Conservation (phyloP, 1,140 invertebrate genomes). For the Caenorhabditis brenneri region DNA sequence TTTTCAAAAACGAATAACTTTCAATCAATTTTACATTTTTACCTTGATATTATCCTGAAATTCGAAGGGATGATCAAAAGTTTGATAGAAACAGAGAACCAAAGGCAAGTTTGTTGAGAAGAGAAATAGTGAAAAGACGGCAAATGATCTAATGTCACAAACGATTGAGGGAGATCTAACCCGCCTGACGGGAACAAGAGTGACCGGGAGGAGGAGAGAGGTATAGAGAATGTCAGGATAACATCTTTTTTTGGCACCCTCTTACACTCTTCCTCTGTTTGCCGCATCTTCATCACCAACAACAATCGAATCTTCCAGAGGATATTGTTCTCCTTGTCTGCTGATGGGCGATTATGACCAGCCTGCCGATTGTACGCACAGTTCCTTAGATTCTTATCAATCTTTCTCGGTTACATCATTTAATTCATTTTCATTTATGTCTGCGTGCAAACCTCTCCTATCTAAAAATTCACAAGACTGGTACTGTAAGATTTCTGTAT, state of each 20-base stretch:
- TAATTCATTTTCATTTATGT: not conserved
- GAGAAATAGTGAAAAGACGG: not conserved
- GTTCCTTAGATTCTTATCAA: not conserved
- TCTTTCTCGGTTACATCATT: slow-evolving; percentile 16
- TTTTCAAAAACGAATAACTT: too few species aligned
- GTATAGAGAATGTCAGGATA: slow-evolving; percentile 11
- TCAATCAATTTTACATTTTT: too few species aligned
- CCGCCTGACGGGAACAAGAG: slow-evolving; percentile 10
- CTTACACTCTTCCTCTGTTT: not conserved
- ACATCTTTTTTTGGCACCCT: slow-evolving; percentile 35
- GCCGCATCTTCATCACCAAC: not conserved
- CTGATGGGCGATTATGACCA: not conserved
- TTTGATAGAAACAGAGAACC: not conserved
- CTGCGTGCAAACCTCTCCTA: not conserved
- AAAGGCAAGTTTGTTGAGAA: not conserved
- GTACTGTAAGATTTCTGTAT: too few species aligned
- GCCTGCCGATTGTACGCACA: not conserved
- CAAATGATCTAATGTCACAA: not conserved
- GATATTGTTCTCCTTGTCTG: not conserved
- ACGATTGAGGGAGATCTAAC: not conserved
- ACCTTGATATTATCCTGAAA: too few species aligned
- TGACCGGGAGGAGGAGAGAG: not conserved
- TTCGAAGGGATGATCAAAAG: too few species aligned
- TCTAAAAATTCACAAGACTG: too few species aligned
- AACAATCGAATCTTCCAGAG: slow-evolving; percentile 31